Conservation (phyloP, 2,113 vertebrate species). For the Talpa occidentalis region DNA sequence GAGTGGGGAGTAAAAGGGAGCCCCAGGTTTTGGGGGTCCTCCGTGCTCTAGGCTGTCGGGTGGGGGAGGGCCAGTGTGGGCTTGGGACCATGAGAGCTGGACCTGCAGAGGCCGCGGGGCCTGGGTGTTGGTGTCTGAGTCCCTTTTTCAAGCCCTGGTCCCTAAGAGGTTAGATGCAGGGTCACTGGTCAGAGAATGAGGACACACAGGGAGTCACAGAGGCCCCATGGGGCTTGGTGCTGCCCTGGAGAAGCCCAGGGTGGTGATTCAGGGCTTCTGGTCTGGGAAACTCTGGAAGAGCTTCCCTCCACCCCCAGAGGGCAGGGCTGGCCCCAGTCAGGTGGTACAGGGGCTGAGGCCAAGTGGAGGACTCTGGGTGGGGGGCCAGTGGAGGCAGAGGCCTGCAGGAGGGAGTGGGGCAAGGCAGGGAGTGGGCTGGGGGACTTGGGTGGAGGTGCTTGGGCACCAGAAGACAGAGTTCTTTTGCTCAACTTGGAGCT, state of each 20-base stretch:
- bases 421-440: too few species aligned
- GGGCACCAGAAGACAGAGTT: neutral
- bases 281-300: neutral
- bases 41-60: neutral
- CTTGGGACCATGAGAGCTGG: neutral
- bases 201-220: rapidly evolving
- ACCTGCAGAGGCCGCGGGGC: neutral
- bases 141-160: neutral
- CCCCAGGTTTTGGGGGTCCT: neutral
- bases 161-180: neutral
- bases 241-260: neutral
- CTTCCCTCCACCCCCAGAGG: neutral
- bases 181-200: neutral
- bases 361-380: neutral
- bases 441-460: neutral
- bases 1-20: neutral
- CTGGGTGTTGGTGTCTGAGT: neutral
- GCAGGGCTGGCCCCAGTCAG: neutral
- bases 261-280: neutral
- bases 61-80: neutral
- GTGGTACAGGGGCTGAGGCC: neutral
- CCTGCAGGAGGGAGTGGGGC: neutral
- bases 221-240: neutral
- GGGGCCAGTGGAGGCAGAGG: neutral
- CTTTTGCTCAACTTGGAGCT: slow-evolving; percentile 25